Evolutionary conservation across 35 echinoderm and acorn worm species (phyloP).

Genomic region (Acanthaster planci): DNA sequence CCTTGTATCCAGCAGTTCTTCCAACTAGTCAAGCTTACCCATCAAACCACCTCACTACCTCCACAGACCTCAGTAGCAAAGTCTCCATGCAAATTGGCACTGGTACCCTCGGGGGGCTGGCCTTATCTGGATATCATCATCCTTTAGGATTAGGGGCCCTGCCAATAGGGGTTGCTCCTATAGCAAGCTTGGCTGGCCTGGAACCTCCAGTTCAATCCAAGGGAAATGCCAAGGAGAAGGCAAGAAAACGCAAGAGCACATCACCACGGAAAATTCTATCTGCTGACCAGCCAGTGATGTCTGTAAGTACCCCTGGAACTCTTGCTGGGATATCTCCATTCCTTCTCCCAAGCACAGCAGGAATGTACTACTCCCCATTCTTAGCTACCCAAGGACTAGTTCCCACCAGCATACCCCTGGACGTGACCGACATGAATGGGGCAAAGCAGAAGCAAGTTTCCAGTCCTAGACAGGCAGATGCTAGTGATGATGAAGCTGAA

Average conservation of each 20-base stretch:
- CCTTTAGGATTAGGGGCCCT: not conserved
- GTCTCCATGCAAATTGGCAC: conserved; percentile 47
- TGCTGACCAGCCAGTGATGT: not conserved
- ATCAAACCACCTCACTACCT: conserved; percentile 2
- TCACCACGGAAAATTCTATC: conserved; percentile 36
- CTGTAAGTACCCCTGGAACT: conserved; percentile 12
- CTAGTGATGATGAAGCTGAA: not conserved
- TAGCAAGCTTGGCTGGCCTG: not conserved
- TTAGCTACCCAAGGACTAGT: conserved; percentile 53
- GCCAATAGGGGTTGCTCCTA: conserved; percentile 24
- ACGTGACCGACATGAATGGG: not conserved
- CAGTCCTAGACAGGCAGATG: not conserved
- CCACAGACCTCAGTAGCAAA: conserved; percentile 9
- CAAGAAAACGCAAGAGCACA: conserved; percentile 24
- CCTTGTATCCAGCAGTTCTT: not conserved
- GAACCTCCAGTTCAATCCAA: not conserved
- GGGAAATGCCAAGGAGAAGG: conserved; percentile 52
- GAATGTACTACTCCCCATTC: conserved; percentile 87
- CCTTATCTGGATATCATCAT: not conserved
- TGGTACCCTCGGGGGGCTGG: conserved; percentile 16
- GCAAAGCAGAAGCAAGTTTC: not conserved
- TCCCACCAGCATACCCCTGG: not conserved
- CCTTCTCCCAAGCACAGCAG: conserved; percentile 64
- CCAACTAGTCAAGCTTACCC: not conserved
- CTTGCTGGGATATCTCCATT: conserved; percentile 71